Conservation (phyloP, 92 coral and sea anemone species). For the Bergia puertoricense region DNA sequence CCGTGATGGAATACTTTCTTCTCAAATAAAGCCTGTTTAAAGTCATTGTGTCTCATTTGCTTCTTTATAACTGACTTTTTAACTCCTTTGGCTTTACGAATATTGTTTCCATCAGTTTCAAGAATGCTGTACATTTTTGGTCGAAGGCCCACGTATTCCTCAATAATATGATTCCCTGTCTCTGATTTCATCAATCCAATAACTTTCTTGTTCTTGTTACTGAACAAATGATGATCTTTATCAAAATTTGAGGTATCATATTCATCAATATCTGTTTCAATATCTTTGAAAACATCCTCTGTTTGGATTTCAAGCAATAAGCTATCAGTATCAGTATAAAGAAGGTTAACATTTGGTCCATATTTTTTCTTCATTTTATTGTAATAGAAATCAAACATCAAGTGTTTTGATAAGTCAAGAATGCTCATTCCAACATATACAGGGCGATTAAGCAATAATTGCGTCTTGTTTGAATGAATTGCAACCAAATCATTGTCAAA, state of each 20-base stretch:
- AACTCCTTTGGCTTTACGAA: no score
- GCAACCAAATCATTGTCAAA: no score
- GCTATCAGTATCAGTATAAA: slow-evolving; percentile 8
- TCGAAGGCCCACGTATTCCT: slow-evolving; percentile 23
- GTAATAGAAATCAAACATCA: no score
- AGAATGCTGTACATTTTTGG: no score
- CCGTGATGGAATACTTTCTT: neutral
- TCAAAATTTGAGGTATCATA: slow-evolving; percentile 6
- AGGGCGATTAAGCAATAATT: neutral
- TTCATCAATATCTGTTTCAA: neutral
- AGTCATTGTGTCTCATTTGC: no score
- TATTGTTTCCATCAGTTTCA: no score
- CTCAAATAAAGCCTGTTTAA: neutral
- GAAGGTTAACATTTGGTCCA: neutral
- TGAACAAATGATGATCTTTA: neutral
- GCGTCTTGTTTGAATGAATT: neutral
- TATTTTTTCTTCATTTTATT: neutral
- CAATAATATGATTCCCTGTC: neutral
- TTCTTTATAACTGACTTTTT: no score
- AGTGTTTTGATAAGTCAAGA: no score
- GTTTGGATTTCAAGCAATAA: neutral
- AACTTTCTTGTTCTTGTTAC: slow-evolving; percentile 3
- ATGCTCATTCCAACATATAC: no score
- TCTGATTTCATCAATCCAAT: neutral
- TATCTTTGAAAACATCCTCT: slow-evolving; percentile 19